Evolutionary conservation across 2,113 vertebrate species (phyloP).

Genomic region (Myanophis thanlyinensis): DNA sequence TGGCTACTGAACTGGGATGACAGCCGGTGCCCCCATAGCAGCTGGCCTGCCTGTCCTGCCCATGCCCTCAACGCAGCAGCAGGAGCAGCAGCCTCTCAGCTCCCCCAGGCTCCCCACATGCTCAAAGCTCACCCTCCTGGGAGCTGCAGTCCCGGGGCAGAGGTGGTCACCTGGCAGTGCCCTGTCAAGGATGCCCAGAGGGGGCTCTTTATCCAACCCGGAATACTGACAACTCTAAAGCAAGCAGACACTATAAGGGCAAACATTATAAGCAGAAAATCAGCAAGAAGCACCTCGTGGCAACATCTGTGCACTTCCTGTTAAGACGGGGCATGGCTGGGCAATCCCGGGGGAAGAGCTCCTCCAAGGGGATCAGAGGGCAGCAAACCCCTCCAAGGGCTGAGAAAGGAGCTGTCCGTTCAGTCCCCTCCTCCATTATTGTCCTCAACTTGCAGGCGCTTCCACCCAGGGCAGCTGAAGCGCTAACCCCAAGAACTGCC

Average conservation of each 20-base stretch:
- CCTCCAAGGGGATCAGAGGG: neutral
- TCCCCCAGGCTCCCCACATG: neutral
- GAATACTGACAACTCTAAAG: neutral
- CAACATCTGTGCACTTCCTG: neutral
- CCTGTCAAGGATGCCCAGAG: neutral
- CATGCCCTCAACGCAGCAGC: neutral
- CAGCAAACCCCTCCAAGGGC: neutral
- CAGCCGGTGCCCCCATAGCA: neutral
- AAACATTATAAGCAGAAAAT: neutral
- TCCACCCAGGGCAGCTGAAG: neutral
- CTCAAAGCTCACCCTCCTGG: neutral
- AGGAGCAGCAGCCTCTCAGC: neutral
- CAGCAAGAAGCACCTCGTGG: neutral
- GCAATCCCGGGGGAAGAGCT: neutral
- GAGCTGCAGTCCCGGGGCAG: neutral
- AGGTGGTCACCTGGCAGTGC: neutral
- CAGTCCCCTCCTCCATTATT: neutral
- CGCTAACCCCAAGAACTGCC: neutral
- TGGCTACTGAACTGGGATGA: neutral
- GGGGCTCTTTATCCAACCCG: neutral
- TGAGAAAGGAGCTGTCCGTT: too few relatives aligned
- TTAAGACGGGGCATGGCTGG: too few relatives aligned
- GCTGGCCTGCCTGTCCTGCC: neutral
- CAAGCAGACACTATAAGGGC: neutral
- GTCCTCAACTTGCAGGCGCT: neutral